Evolutionary conservation across 2,888 invertebrate genomes (phyloP), one percentile per base, ranked within the genome.

Genomic region (Malacosoma neustria): DNA sequence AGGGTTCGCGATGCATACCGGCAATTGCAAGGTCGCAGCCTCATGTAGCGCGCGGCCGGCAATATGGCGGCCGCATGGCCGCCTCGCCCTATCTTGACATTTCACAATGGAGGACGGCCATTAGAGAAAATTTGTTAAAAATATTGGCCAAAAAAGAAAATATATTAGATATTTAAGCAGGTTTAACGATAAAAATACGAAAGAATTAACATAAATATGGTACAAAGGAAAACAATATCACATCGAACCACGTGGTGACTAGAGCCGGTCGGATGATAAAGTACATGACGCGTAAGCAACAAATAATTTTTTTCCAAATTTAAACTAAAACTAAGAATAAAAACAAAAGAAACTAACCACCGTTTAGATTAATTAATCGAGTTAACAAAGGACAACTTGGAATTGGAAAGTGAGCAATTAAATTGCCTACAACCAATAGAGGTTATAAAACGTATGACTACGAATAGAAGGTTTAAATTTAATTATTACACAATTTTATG

Each of bases 81-180:
- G 82, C 85, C 85, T 85, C 85, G 81, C 84, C 84, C 84, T 75
- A 79, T 80, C 84, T 81, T 82, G 82, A 84, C 82, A 75, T 74
- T 74, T 81, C 69, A 79, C 79, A 80, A 80, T 73, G 73, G 72
- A 77, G 63, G 77, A 73, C 81, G 62, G 77, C 82, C 81, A 80
- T 82, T 81, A 64, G 48, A 41, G 40, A 13, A 37, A 56, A 56
- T 44, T 42, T 34, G 36, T 22, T 22, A 35, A 53, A 55, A 53
- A n/a, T n/a, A n/a, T n/a, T n/a, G n/a, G n/a, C n/a, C n/a, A n/a
- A n/a, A n/a, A n/a, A n/a, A n/a, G n/a, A n/a, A n/a, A n/a, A n/a
- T n/a, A n/a, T n/a, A n/a, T n/a, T n/a, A n/a, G n/a, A n/a, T n/a
- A n/a, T n/a, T n/a, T n/a, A n/a, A n/a, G n/a, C n/a, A n/a, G n/a